Conservation (phyloP, 2,797 vertebrate species). For the Syngnathus acus region DNA sequence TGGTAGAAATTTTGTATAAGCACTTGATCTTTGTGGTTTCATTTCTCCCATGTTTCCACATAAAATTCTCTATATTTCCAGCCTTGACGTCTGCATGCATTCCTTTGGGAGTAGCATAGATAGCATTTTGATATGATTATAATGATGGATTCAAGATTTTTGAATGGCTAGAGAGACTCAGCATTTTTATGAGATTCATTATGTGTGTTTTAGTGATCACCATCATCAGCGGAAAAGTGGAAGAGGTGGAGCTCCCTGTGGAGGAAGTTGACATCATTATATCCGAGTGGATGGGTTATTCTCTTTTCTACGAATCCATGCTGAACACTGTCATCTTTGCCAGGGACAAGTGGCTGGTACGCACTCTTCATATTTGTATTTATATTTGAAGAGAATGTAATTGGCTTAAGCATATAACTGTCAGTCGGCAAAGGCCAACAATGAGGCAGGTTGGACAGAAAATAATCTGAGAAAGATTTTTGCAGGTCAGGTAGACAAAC, state of each 20-base stretch:
- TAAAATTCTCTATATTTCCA: not conserved
- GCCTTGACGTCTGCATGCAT: not conserved
- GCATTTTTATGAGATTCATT: not conserved
- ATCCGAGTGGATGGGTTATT: conserved; percentile 99
- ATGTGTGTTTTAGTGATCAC: conserved; percentile 85
- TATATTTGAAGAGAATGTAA: too few relatives aligned
- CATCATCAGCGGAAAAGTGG: conserved; percentile 96
- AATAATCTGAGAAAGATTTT: too few relatives aligned
- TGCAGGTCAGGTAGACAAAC: too few relatives aligned
- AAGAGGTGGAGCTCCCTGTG: conserved; percentile 92
- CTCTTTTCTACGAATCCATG: conserved; percentile 98
- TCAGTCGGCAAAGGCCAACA: too few relatives aligned
- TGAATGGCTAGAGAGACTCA: not conserved
- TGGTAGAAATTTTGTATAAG: not conserved
- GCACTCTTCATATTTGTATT: conserved; percentile 4
- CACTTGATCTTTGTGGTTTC: not conserved
- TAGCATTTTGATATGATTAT: not conserved
- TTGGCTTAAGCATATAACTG: too few relatives aligned
- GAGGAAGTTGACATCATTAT: conserved; percentile 96
- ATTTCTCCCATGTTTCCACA: not conserved
- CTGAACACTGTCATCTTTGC: conserved; percentile 97
- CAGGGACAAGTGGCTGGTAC: conserved; percentile 98
- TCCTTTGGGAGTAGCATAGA: not conserved
- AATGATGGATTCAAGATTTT: not conserved
- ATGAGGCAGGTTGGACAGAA: too few relatives aligned